Evolutionary conservation across 2,888 invertebrate species (phyloP).

Genomic region (Campaea margaritaria): DNA sequence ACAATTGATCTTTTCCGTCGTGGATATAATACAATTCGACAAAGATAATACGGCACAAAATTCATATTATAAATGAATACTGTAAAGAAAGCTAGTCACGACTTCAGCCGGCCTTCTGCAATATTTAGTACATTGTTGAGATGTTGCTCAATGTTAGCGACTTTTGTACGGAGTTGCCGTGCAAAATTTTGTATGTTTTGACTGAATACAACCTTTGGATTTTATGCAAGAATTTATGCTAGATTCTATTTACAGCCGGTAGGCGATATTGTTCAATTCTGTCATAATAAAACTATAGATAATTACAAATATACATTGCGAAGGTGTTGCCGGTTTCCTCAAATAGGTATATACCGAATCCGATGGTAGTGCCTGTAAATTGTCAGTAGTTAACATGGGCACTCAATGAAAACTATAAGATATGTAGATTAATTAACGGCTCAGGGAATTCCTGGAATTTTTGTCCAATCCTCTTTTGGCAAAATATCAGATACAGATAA

Average conservation of each 20-base stretch:
- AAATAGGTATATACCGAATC: too few species aligned
- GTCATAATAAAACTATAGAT: too few species aligned
- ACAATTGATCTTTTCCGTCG: neutral
- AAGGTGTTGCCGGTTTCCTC: too few species aligned
- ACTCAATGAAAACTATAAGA: too few species aligned
- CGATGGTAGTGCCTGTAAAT: too few species aligned
- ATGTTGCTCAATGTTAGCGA: constrained; percentile 20
- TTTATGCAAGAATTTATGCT: neutral
- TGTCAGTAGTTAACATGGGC: too few species aligned
- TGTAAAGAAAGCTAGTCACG: constrained; percentile 33
- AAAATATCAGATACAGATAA: too few species aligned
- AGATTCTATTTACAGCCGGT: neutral
- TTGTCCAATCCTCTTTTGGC: too few species aligned
- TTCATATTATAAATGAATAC: constrained; percentile 10
- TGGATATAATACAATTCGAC: neutral
- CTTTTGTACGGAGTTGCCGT: constrained; percentile 8
- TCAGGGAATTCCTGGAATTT: too few species aligned
- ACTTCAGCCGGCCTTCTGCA: constrained; percentile 20
- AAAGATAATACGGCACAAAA: constrained; percentile 1
- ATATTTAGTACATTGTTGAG: constrained; percentile 21
- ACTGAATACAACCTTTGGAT: constrained; percentile 1
- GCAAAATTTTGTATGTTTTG: constrained; percentile 18
- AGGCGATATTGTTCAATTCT: too few species aligned
- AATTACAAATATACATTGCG: too few species aligned
- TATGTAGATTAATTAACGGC: too few species aligned